These are phyloP conservation scores for Exephanes ischioxanthus DNA, from an alignment of 2,888 invertebrate genomes.

Conservation along the genomic window DNA sequence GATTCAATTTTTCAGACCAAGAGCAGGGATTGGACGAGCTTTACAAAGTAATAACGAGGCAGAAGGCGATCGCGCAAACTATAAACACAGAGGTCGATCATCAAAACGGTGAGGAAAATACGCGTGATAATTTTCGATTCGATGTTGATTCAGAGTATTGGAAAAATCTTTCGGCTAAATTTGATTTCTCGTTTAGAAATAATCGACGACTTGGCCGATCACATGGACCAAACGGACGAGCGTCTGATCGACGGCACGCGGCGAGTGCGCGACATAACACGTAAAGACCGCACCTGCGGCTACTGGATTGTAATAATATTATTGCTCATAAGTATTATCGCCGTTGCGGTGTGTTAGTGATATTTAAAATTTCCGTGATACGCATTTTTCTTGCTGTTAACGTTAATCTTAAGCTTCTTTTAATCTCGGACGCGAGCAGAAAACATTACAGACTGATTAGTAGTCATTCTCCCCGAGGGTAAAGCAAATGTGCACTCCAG, in stretches of 20 bases:
- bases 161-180: not conserved
- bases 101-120: slow-evolving; percentile 89
- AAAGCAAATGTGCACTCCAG: not conserved
- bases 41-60: slow-evolving; percentile 90
- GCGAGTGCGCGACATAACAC: slow-evolving; percentile 88
- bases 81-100: slow-evolving; percentile 91
- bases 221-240: slow-evolving; percentile 90
- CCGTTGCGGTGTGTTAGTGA: slow-evolving; percentile 86
- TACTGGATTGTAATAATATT: slow-evolving; percentile 91
- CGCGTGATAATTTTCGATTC: not conserved
- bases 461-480: not conserved
- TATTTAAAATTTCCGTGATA: not conserved
- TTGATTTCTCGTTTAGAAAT: slow-evolving; percentile 86
- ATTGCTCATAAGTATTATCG: slow-evolving; percentile 89
- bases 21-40: slow-evolving; percentile 91
- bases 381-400: slow-evolving; percentile 45
- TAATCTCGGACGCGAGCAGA: not conserved
- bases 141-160: not conserved
- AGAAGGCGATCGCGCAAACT: slow-evolving; percentile 91
- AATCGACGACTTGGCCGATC: slow-evolving; percentile 91
- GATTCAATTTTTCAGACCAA: slow-evolving; percentile 87
- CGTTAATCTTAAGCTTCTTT: not conserved
- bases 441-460: slow-evolving; percentile 4
- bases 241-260: slow-evolving; percentile 89
- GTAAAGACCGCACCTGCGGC: slow-evolving; percentile 90